Base-by-base conservation (phyloP, 2,888 invertebrate genomes). In the Alviniconcha strummeri region DNA sequence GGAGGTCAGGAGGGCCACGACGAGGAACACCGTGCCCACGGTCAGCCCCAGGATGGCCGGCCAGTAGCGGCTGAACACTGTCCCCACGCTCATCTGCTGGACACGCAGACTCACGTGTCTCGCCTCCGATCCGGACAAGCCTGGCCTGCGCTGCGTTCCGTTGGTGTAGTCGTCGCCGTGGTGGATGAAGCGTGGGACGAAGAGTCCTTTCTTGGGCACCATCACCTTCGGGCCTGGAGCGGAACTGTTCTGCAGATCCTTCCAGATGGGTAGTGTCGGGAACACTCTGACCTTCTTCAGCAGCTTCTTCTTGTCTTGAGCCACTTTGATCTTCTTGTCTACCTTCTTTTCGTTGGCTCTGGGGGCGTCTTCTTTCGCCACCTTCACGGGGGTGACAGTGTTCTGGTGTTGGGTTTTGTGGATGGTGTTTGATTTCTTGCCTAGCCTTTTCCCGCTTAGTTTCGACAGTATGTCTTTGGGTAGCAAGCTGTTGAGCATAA, bases 1-100 rank as follows among this genome's bases (percentile, higher is more conserved):
- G 11, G 88, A 88, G 2, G 89, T 88, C 78, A 89, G 82, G 19
- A 89, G 81, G 11, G 88, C 88, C 8, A 88, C 85, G 55, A 86
- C 77, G 52, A 89, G 86, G 83, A 89, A 89, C 54, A 87, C 84
- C 0, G 88, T 84, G 9, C 89, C 89, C 11, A 88, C 83, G 5
- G 85, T 84, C 56, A 86, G 85, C 9, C 89, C 89, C 54, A 88
- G 78, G 64, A 89, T 88, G 69, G 89, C 88, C 19, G 89, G 89
- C 89, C 89, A 89, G 84, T 89, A 88, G 60, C 88, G 86, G 52
- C 84, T 85, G 83, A 89, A 87, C 74, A 87, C 87, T 3, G 77
- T 82, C 56, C 82, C 71, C 19, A 87, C 83, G 69, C 84, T 83
- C 60, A 86, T 55, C 60, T 82, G 56, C 52, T 80, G 77, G 17